Percentiles rank a stretch among this genome's conserved stretches.
These are phyloP conservation scores for Molossus alvarezi DNA, from an alignment of 2,797 vertebrate species.

Conservation along the genomic window DNA sequence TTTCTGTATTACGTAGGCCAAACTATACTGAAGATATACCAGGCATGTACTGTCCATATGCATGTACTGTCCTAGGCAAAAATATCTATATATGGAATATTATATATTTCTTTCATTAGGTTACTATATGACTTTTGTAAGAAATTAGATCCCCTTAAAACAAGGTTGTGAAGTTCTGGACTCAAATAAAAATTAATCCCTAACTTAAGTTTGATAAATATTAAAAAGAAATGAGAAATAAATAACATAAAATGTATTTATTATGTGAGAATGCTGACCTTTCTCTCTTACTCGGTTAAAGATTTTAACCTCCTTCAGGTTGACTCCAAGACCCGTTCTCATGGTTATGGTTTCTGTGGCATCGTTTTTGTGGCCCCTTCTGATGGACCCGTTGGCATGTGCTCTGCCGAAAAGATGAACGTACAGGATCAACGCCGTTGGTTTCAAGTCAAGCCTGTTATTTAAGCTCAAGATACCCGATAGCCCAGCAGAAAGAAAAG, in stretches of 20 bases:
- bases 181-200: background rate
- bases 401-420: slow-evolving; percentile 93
- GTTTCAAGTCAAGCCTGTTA: slow-evolving; percentile 88
- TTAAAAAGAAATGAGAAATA: background rate
- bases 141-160: background rate
- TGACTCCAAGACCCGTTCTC: slow-evolving; percentile 98
- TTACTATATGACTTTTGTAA: background rate
- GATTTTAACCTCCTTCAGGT: slow-evolving; percentile 98
- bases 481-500: slow-evolving; percentile 83
- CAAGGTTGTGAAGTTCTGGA: background rate
- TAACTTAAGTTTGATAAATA: background rate
- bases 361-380: slow-evolving; percentile 96
- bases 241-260: background rate
- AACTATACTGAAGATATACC: background rate
- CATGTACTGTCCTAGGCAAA: background rate
- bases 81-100: background rate
- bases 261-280: slow-evolving; percentile 91
- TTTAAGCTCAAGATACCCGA: slow-evolving; percentile 87
- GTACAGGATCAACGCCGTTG: slow-evolving; percentile 88
- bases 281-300: slow-evolving; percentile 98
- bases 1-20: background rate
- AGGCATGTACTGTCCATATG: background rate
- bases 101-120: background rate
- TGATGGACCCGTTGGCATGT: slow-evolving; percentile 98
- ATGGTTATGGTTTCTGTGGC: slow-evolving; percentile 95